A percentile compares a stretch with the other conserved stretches of the same genome.
Conservation (phyloP, 1,140 invertebrate species). For the Heliconius melpomene region DNA sequence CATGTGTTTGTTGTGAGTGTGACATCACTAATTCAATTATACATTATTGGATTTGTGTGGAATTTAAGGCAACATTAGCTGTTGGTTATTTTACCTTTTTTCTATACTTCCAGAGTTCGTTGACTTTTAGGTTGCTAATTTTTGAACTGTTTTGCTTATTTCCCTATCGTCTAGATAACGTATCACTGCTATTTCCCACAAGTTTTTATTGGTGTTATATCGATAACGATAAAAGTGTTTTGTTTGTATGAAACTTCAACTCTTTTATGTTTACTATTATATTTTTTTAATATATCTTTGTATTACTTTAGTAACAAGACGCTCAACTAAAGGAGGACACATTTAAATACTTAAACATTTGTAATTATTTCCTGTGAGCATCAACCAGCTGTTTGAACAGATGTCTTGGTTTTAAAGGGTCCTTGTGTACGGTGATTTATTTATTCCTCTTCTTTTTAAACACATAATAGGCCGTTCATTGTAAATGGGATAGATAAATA, state of each 20-base stretch:
- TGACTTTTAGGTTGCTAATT: slow-evolving; percentile 19
- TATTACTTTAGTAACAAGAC: background rate
- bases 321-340: background rate
- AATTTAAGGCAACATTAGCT: background rate
- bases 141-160: background rate
- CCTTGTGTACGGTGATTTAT: slow-evolving; percentile 33
- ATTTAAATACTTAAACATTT: background rate
- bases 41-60: slow-evolving; percentile 29
- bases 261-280: background rate
- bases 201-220: background rate
- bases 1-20: slow-evolving; percentile 14
- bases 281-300: background rate
- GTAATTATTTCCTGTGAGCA: slow-evolving; percentile 22
- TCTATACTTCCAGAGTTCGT: slow-evolving; percentile 14
- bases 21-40: slow-evolving; percentile 34
- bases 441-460: slow-evolving; percentile 21
- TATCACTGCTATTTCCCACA: slow-evolving; percentile 24
- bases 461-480: background rate
- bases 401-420: slow-evolving; percentile 23
- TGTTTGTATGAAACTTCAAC: background rate
- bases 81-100: background rate
- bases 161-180: slow-evolving; percentile 24
- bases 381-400: slow-evolving; percentile 34
- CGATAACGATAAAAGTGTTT: background rate
- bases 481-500: background rate